Base-by-base conservation (phyloP, 2,888 invertebrate species). In the Drosophila koepferae region DNA sequence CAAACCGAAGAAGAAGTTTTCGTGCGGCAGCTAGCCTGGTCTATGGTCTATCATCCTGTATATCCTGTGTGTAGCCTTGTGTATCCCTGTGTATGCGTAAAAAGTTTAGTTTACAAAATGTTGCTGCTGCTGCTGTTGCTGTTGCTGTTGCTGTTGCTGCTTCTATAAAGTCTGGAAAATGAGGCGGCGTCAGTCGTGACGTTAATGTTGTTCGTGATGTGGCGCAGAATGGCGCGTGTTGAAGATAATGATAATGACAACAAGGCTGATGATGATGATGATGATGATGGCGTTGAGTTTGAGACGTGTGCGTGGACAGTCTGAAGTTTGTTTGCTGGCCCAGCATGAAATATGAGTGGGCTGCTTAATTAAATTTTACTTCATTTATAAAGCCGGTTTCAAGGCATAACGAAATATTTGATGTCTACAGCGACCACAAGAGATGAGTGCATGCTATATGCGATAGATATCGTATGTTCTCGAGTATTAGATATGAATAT, bases 301-400 rank as follows among this genome's bases (percentile, higher is more conserved):
- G 59, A 55, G 80, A 72, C 72, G 77, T 77, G 74, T 81, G 79
- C 70, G 46, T 81, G 79, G 79, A 71, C 74, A 77, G 67, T 51
- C 62, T 40, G 49, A 78, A 63, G 70, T 60, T 55, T 78, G 70
- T 44, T 54, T 54, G 23, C 51, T 63, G 79, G 81, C 58, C 60
- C 62, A 70, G 44, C 18, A 80, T 83, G 78, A 86, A 89, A 88
- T 81, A 89, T 90, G 77, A 79, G 74, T 70, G 71, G 68, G 70
- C 59, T 63, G 80, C 85, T 88, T 89, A 90, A 90, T 91, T 90
- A 91, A 89, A 91, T 89, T 90, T 85, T 53, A 86, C 80, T 86
- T 89, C 83, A 91, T 90, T 90, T 90, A 82, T 75, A 81, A 80
- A 76, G 76, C 80, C 72, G 72, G 70, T 76, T 69, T 59, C 34